A percentile compares a stretch with the other conserved stretches of the same genome.
Conservation (phyloP, 1,140 invertebrate genomes). For the Hestina assimilis region DNA sequence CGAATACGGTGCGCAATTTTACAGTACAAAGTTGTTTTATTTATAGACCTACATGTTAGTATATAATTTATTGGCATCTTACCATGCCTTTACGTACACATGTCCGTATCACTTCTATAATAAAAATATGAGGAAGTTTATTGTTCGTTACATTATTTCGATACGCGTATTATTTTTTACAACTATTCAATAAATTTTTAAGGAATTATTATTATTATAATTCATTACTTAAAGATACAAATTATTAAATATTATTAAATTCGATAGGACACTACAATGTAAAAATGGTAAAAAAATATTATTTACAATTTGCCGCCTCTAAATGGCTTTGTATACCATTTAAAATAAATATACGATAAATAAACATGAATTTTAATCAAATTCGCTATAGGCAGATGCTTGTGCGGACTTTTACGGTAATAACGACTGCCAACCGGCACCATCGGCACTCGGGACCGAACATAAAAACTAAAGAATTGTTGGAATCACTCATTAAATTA, state of each 20-base stretch:
- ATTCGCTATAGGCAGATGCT: slow-evolving; percentile 74
- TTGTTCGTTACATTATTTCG: neutral
- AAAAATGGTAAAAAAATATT: neutral
- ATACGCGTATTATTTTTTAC: no score
- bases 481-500: slow-evolving; percentile 75
- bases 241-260: no score
- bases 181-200: no score
- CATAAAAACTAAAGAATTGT: slow-evolving; percentile 65
- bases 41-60: slow-evolving; percentile 23
- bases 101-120: slow-evolving; percentile 4
- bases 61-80: slow-evolving; percentile 23
- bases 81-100: slow-evolving; percentile 1
- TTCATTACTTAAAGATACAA: no score
- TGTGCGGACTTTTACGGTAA: slow-evolving; percentile 55
- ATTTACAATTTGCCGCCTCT: slow-evolving; percentile 30
- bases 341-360: slow-evolving; percentile 64
- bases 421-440: slow-evolving; percentile 53
- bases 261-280: neutral
- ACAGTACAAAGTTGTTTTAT: slow-evolving; percentile 19
- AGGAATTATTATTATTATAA: no score
- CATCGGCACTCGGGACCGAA: slow-evolving; percentile 42
- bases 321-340: slow-evolving; percentile 37
- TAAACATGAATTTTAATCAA: slow-evolving; percentile 76
- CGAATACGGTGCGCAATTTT: slow-evolving; percentile 31
- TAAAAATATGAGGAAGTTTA: neutral